These are phyloP conservation scores for Tinea trinotella DNA, from an alignment of 2,888 invertebrate genomes.

Conservation along the genomic window DNA sequence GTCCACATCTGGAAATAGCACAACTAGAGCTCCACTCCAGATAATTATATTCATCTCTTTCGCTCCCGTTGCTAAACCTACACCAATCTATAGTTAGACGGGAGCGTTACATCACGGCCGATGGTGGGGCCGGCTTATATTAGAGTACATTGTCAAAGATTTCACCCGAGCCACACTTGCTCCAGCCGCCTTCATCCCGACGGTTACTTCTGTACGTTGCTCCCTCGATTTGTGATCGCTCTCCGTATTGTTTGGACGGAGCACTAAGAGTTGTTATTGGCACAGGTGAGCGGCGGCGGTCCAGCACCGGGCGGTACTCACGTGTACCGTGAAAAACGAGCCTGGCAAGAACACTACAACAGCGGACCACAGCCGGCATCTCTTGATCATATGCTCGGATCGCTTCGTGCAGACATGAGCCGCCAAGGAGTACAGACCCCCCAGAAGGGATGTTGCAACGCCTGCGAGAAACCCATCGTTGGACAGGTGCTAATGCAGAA, in stretches of 20 bases:
- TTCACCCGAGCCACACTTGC: slow-evolving; percentile 65
- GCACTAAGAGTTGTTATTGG: background rate
- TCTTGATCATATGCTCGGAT: slow-evolving; percentile 90
- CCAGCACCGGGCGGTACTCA: slow-evolving; percentile 56
- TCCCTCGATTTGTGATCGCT: background rate
- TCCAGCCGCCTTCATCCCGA: slow-evolving; percentile 48
- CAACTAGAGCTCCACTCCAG: slow-evolving; percentile 50
- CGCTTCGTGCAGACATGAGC: slow-evolving; percentile 96
- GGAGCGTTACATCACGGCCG: slow-evolving; percentile 64
- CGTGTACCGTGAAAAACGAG: slow-evolving; percentile 76
- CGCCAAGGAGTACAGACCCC: slow-evolving; percentile 98
- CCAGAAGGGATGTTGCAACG: slow-evolving; percentile 99
- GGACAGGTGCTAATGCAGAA: slow-evolving; percentile 80
- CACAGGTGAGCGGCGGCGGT: slow-evolving; percentile 56
- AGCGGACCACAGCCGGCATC: slow-evolving; percentile 69
- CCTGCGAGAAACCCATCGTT: slow-evolving; percentile 98
- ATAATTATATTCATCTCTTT: slow-evolving; percentile 39
- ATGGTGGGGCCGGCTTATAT: slow-evolving; percentile 67
- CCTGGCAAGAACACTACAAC: slow-evolving; percentile 69
- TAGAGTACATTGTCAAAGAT: slow-evolving; percentile 68
- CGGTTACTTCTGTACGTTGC: slow-evolving; percentile 53
- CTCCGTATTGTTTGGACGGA: background rate
- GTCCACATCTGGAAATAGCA: slow-evolving; percentile 72
- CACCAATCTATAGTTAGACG: slow-evolving; percentile 55
- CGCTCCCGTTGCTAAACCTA: slow-evolving; percentile 39